Conservation (phyloP, 2,888 invertebrate genomes). For the Ctena decussata region DNA sequence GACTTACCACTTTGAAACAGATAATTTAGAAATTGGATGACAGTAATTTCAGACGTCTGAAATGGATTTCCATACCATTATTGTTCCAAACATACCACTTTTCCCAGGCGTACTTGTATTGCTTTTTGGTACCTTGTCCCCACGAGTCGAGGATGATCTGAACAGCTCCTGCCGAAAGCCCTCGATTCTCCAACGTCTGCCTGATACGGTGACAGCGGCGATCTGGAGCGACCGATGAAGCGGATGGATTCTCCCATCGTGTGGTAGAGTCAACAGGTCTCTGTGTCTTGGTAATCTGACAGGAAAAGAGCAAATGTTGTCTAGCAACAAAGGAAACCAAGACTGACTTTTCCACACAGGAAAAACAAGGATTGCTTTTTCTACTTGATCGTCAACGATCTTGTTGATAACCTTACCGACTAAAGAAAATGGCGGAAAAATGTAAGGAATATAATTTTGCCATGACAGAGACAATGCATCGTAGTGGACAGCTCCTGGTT, state of each 20-base stretch:
- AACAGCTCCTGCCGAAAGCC: conserved; percentile 1
- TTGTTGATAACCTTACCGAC: conserved; percentile 50
- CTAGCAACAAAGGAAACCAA: background rate
- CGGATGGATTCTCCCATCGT: background rate
- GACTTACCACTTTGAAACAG: no score
- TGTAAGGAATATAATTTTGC: conserved; percentile 31
- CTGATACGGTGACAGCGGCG: conserved; percentile 40
- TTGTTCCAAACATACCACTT: conserved; percentile 25
- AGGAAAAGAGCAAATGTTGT: background rate
- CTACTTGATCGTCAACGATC: conserved; percentile 43
- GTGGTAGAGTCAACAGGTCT: background rate
- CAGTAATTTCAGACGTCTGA: conserved; percentile 14
- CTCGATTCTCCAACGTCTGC: conserved; percentile 10
- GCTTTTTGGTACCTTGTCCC: background rate
- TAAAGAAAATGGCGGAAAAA: conserved; percentile 62
- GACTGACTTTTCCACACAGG: conserved; percentile 41
- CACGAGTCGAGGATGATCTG: conserved; percentile 9
- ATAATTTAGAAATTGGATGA: conserved; percentile 22
- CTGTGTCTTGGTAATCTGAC: conserved; percentile 1
- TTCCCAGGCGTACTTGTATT: conserved; percentile 25
- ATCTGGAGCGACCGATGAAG: background rate
- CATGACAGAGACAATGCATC: conserved; percentile 59
- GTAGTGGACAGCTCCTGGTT: conserved; percentile 30
- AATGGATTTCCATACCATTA: conserved; percentile 4
- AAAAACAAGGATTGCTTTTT: conserved; percentile 40